These are phyloP conservation scores for Cantharis rufa DNA, from an alignment of 2,888 invertebrate genomes.

Conservation along the genomic window DNA sequence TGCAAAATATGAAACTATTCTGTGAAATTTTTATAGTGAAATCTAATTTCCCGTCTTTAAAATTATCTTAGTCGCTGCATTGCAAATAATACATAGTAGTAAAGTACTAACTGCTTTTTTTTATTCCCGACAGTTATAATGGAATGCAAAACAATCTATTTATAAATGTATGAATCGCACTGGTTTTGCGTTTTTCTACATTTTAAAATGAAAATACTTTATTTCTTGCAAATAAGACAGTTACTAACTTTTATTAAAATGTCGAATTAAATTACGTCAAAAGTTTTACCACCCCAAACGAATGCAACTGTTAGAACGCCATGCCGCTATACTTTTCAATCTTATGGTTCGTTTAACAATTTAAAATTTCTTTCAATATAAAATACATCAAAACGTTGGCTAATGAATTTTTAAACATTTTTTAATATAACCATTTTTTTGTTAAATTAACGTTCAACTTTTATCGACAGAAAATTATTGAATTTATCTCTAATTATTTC, in stretches of 20 bases:
- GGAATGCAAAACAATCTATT: slow-evolving; percentile 30
- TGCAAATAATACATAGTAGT: neutral
- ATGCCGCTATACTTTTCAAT: neutral
- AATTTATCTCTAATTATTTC: neutral
- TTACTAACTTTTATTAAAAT: slow-evolving; percentile 30
- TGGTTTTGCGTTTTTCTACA: neutral
- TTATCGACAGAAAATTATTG: neutral
- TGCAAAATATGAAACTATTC: slow-evolving; percentile 15
- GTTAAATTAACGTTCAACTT: neutral
- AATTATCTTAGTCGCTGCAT: slow-evolving; percentile 12
- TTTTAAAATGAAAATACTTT: slow-evolving; percentile 19
- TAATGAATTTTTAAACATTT: neutral
- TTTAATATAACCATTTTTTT: neutral
- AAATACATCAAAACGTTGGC: neutral
- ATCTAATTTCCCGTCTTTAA: slow-evolving; percentile 20
- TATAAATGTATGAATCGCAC: slow-evolving; percentile 25
- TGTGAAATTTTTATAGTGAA: slow-evolving; percentile 14
- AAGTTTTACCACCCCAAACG: slow-evolving; percentile 13
- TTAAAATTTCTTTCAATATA: neutral
- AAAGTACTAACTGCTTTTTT: slow-evolving; percentile 19
- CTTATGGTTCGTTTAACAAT: neutral
- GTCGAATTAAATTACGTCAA: slow-evolving; percentile 27
- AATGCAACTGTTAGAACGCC: neutral
- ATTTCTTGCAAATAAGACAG: slow-evolving; percentile 30
- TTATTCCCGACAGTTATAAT: slow-evolving; percentile 7